These are phyloP conservation scores for Dorcus hopei DNA, from an alignment of 2,888 invertebrate species.

Conservation along the genomic window DNA sequence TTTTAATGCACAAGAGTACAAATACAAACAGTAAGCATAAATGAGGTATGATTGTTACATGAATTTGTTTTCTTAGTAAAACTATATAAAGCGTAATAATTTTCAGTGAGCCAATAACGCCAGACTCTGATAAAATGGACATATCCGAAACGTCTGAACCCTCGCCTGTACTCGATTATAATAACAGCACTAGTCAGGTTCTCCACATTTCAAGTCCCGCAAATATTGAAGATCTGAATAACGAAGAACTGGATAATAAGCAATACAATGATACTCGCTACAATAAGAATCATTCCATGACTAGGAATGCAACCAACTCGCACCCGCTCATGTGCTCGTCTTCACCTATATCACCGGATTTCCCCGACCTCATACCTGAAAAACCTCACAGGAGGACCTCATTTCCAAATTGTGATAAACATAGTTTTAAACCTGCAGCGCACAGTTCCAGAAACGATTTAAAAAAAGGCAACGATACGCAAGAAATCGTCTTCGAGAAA, in stretches of 20 bases:
- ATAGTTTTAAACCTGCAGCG: conserved; percentile 38
- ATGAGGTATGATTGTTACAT: conserved; percentile 8
- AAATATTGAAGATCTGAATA: conserved; percentile 20
- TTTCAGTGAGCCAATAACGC: conserved; percentile 25
- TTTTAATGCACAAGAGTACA: background rate
- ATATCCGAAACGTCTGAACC: conserved; percentile 34
- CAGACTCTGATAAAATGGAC: conserved; percentile 33
- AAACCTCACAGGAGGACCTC: conserved; percentile 33
- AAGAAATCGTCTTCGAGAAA: conserved; percentile 27
- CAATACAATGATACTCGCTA: conserved; percentile 23
- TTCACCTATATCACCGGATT: conserved; percentile 42
- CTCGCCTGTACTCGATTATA: conserved; percentile 16
- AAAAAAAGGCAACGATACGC: background rate
- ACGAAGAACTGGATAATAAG: conserved; percentile 29
- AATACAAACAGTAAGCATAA: background rate
- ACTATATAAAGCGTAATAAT: background rate
- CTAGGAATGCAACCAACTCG: conserved; percentile 45
- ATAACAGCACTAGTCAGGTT: conserved; percentile 27
- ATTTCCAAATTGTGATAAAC: conserved; percentile 29
- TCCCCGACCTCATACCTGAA: conserved; percentile 46
- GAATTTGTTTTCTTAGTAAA: background rate
- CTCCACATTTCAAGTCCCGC: conserved; percentile 24
- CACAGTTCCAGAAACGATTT: conserved; percentile 34
- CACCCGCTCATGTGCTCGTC: conserved; percentile 48
- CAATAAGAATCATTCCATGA: conserved; percentile 23